Evolutionary conservation across 2,888 invertebrate genomes (phyloP).

Genomic region (Tolmerus cingulatus): DNA sequence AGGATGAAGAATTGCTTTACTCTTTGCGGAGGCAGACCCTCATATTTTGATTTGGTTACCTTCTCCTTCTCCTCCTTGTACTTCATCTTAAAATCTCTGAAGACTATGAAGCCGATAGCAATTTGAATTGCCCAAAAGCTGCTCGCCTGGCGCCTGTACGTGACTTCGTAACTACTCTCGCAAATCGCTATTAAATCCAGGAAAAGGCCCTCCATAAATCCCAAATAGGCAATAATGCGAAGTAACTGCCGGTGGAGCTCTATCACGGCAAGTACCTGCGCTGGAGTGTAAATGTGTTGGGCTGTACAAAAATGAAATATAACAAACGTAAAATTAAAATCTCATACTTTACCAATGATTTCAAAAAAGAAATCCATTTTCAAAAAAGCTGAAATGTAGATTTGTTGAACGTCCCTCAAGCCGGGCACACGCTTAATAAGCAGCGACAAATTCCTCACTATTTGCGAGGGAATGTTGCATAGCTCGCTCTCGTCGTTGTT

Average conservation of each 20-base stretch:
- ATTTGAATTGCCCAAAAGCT: conserved; percentile 61
- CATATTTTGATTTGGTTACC: conserved; percentile 50
- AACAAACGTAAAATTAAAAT: background rate
- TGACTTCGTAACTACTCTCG: conserved; percentile 54
- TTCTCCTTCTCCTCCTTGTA: conserved; percentile 57
- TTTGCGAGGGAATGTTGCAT: background rate
- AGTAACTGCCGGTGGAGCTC: conserved; percentile 56
- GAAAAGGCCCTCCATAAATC: conserved; percentile 58
- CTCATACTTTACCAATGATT: conserved; percentile 49
- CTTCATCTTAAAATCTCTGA: conserved; percentile 58
- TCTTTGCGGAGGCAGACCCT: no score
- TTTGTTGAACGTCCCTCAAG: conserved; percentile 55
- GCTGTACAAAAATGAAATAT: conserved; percentile 44
- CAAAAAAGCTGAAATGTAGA: conserved; percentile 54
- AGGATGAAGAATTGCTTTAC: background rate
- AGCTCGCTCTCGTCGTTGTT: background rate
- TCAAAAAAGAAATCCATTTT: conserved; percentile 58
- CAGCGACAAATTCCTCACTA: conserved; percentile 49
- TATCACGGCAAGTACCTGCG: conserved; percentile 53
- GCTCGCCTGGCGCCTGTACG: conserved; percentile 54
- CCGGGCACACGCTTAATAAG: conserved; percentile 52
- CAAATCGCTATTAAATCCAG: conserved; percentile 55
- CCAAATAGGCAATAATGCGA: conserved; percentile 56
- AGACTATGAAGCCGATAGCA: conserved; percentile 55
- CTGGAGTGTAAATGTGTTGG: conserved; percentile 33